Conservation (phyloP, 1,140 invertebrate species). For the Tetraneura akinire region DNA sequence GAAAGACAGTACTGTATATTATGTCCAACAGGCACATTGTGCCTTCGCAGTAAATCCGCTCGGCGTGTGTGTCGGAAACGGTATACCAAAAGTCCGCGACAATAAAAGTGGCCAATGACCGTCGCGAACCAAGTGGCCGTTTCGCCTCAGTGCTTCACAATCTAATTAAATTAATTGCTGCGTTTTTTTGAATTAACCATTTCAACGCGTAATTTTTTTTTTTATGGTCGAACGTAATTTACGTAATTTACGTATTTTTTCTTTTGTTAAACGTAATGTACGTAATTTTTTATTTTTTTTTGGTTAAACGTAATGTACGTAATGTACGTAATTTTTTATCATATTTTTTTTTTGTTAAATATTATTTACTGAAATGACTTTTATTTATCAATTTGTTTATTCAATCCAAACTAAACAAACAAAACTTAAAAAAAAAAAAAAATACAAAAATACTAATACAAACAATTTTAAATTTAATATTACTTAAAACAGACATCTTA, state of each 20-base stretch:
- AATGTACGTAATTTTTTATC: neutral
- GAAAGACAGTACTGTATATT: no score
- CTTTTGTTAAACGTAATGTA: neutral
- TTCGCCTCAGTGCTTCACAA: neutral
- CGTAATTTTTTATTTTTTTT: neutral
- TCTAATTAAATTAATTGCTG: neutral
- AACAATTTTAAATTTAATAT: neutral
- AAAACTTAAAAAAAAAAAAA: no score
- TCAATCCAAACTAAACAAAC: no score
- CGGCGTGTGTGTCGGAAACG: no score
- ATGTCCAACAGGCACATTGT: no score
- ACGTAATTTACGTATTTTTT: neutral
- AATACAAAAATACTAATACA: neutral
- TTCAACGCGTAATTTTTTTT: neutral
- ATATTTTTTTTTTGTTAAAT: neutral
- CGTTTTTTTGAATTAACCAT: neutral
- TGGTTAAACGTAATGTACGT: no score
- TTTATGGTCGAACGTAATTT: no score
- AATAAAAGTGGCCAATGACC: no score
- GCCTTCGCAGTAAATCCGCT: no score
- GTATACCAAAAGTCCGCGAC: no score
- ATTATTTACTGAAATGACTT: neutral
- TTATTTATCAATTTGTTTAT: neutral
- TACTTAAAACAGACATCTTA: neutral
- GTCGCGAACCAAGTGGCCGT: no score